A percentile compares a stretch with the other conserved stretches of the same genome.
Conservation (phyloP, 2,113 vertebrate genomes). For the Anguilla japonica region DNA sequence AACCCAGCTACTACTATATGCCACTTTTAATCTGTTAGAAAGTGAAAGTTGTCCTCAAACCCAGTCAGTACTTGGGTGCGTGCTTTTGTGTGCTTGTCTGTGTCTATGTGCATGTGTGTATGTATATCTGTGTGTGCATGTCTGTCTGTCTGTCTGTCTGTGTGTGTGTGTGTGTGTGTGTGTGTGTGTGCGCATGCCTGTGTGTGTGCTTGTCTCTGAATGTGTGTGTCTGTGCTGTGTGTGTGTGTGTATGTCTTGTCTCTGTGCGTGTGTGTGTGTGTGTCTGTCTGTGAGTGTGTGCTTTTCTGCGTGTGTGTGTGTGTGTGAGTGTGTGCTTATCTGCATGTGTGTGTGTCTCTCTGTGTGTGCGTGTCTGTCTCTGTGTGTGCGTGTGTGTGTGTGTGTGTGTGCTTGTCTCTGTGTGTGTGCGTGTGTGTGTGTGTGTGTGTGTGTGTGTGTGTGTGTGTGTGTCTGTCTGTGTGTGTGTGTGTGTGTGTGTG, state of each 20-base stretch:
- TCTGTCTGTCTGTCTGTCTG: no score
- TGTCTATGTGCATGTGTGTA: no score
- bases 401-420: neutral
- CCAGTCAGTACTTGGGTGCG: no score
- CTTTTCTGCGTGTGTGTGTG: neutral
- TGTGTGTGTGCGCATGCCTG: conserved; percentile 24
- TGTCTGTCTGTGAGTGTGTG: neutral
- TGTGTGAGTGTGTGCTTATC: neutral
- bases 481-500: neutral
- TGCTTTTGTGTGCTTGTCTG: no score
- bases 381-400: neutral
- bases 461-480: neutral
- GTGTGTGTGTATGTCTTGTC: neutral
- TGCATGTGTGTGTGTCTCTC: neutral
- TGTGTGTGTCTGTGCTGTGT: neutral
- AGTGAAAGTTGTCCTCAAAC: no score
- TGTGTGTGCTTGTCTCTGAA: conserved; percentile 27
- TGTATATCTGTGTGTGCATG: no score
- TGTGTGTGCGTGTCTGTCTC: neutral
- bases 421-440: no score
- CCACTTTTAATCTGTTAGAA: no score
- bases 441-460: neutral
- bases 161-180: no score
- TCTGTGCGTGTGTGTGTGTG: neutral
- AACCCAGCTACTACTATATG: no score